phyloP scores from a whole-genome alignment of 2,797 vertebrate genomes.

The Sebastes reedi region DNA sequence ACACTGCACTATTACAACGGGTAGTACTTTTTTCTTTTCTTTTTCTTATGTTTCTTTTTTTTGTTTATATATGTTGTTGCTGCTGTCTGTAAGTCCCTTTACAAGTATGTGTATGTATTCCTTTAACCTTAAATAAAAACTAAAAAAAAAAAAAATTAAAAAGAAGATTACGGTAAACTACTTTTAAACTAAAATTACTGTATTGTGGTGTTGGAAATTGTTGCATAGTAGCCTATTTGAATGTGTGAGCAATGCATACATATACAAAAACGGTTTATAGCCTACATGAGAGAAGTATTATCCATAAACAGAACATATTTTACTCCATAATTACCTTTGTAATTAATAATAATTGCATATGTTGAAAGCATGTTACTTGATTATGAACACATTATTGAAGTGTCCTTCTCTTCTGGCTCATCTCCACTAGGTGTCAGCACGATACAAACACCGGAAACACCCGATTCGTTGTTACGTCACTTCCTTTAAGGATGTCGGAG shows the following conservation, averaged over 20 bases:
- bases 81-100: too few species aligned
- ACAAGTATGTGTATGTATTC: too few species aligned
- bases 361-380: neutral
- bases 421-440: constrained; percentile 31
- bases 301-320: neutral
- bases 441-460: constrained; percentile 17
- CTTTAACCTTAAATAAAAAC: too few species aligned
- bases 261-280: neutral
- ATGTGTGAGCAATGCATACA: neutral
- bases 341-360: neutral
- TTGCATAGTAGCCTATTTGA: neutral
- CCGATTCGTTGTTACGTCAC: neutral
- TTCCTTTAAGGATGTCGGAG: constrained; percentile 53
- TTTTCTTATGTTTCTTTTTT: too few species aligned
- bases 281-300: neutral
- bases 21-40: too few species aligned
- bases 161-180: neutral
- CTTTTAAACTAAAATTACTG: neutral
- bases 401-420: neutral
- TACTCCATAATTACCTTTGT: neutral
- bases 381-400: neutral
- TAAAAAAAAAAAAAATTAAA: too few species aligned
- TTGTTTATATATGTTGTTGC: too few species aligned
- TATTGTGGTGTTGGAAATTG: neutral
- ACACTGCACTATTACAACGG: too few species aligned